Evolutionary conservation across 2,113 vertebrate species (phyloP), one percentile per base, ranked within the genome.

Genomic region (Tragulus kanchil): DNA sequence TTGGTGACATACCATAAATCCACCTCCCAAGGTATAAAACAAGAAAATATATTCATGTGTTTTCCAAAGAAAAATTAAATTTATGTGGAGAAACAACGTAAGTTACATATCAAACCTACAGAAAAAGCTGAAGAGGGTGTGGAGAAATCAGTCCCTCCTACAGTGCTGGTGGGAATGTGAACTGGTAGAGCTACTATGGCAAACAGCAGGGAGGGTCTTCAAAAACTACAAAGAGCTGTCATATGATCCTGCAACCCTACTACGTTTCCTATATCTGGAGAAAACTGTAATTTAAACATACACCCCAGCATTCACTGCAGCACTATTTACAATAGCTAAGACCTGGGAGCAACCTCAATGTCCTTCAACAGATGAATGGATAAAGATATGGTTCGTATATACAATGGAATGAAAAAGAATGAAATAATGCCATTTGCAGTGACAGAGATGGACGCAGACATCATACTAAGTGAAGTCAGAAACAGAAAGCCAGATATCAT

Each of bases 1-100:
- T 77, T 54, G 62, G 85, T 92, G 45, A 50, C 13, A 88, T 58
- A 77, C 42, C 45, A 89, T 50, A 79, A 96, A 67, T 83, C 28
- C 1, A 85, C 1, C 31, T 93, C n/a, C 19, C 58, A 73, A 90
- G 82, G 10, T 67, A 85, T 48, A 83, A 92, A 90, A 52, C 28
- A 82, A 96, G 14, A 31, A 93, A 84, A 92, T 25, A 58, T 3
- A 36, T 77, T 71, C 82, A 42, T 48, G 8, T 48, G 26, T 56
- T 56, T 94, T 95, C 50, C 71, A 92, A 94, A 88, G n/a, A 97
- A 96, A 96, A 90, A 36, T 64, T 85, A 85, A 64, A 92, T 84
- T 89, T 28, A 54, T 58, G 9, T 94, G n/a, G 45, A 94, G 59
- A n/a, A 97, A 93, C 54, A 21, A 58, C 96, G 94, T 50, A 96